phyloP scores from a whole-genome alignment of 1,140 invertebrate genomes.

The Leguminivora glycinivorella region DNA sequence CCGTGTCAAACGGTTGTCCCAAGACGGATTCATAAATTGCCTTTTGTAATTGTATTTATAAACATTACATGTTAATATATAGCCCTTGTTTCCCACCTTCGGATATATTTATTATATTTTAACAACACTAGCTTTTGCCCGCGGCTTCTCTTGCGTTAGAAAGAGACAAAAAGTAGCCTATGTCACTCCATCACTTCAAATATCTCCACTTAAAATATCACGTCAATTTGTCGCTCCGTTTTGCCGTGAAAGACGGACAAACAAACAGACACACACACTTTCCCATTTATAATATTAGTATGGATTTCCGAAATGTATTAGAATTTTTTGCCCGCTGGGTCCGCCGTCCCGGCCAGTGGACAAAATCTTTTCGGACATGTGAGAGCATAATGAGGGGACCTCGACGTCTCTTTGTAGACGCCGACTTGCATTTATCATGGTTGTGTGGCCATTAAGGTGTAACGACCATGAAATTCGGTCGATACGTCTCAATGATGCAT shows the following conservation, averaged over 20 bases:
- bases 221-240: too few species aligned
- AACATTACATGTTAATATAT: slow-evolving; percentile 25
- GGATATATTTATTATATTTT: slow-evolving; percentile 22
- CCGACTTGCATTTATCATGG: slow-evolving; percentile 59
- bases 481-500: slow-evolving; percentile 56
- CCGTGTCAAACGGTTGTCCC: neutral
- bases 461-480: slow-evolving; percentile 67
- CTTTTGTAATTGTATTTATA: slow-evolving; percentile 19
- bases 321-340: slow-evolving; percentile 35
- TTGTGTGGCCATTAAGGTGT: slow-evolving; percentile 59
- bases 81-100: neutral
- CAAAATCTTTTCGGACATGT: slow-evolving; percentile 44
- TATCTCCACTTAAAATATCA: too few species aligned
- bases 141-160: too few species aligned
- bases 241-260: too few species aligned
- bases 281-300: too few species aligned
- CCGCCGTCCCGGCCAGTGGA: slow-evolving; percentile 41
- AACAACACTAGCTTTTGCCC: too few species aligned
- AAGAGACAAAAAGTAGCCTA: too few species aligned
- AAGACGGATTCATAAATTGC: neutral
- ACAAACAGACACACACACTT: too few species aligned
- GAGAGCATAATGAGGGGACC: slow-evolving; percentile 56
- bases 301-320: neutral
- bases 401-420: slow-evolving; percentile 57
- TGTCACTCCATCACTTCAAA: too few species aligned